Evolutionary conservation across 1,140 invertebrate species (phyloP).

Genomic region (Prorops nasuta): DNA sequence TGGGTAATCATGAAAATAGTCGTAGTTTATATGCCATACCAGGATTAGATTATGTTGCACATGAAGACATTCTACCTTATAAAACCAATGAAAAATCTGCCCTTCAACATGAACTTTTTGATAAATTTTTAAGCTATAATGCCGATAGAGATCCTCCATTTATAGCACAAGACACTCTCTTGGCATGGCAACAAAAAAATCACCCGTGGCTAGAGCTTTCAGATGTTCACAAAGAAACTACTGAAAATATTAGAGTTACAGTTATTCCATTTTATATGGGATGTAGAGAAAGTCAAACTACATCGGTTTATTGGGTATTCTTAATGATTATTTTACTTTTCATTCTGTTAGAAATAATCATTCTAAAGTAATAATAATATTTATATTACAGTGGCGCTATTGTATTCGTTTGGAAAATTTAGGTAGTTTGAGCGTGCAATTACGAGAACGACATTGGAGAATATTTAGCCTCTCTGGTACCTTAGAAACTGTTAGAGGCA

Average conservation of each 20-base stretch:
- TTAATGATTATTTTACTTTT: slow-evolving; percentile 4
- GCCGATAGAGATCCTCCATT: slow-evolving; percentile 85
- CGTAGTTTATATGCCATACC: slow-evolving; percentile 91
- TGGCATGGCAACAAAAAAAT: slow-evolving; percentile 96
- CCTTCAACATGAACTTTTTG: slow-evolving; percentile 91
- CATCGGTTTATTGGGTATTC: slow-evolving; percentile 86
- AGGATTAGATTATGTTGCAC: slow-evolving; percentile 93
- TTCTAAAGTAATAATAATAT: slow-evolving; percentile 4
- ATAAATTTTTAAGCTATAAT: slow-evolving; percentile 87
- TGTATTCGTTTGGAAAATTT: slow-evolving; percentile 95
- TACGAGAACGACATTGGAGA: slow-evolving; percentile 93
- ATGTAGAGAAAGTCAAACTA: slow-evolving; percentile 83
- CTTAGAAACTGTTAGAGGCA: slow-evolving; percentile 88
- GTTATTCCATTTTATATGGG: slow-evolving; percentile 99
- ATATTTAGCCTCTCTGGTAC: slow-evolving; percentile 95
- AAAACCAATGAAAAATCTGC: slow-evolving; percentile 78
- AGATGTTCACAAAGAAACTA: slow-evolving; percentile 97
- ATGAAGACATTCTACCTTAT: slow-evolving; percentile 92
- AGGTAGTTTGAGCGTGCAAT: slow-evolving; percentile 82
- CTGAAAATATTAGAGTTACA: slow-evolving; percentile 91
- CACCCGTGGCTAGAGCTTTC: slow-evolving; percentile 95
- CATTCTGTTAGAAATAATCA: neutral
- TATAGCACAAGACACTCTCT: slow-evolving; percentile 82
- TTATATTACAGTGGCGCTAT: slow-evolving; percentile 81
- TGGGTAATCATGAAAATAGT: slow-evolving; percentile 93